These are phyloP conservation scores for Brachypodius melanocephalos DNA, from an alignment of 2,113 vertebrate genomes.

Conservation along the genomic window DNA sequence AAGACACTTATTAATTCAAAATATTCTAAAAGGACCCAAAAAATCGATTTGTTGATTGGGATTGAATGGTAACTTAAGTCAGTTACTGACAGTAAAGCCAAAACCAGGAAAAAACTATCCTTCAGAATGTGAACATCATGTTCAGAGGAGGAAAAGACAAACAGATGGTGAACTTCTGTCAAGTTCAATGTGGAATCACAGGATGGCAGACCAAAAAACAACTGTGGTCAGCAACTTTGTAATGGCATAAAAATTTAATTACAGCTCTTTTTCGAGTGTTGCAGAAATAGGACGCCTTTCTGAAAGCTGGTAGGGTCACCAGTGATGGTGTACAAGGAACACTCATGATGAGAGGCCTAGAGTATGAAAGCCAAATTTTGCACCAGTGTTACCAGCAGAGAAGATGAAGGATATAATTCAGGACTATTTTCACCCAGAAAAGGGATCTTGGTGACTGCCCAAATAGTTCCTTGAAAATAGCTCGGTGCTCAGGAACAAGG, in stretches of 20 bases:
- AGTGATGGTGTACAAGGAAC: not conserved
- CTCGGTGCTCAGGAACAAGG: not conserved
- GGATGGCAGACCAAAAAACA: not conserved
- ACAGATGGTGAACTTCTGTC: not conserved
- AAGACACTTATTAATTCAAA: not conserved
- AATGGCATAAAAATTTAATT: conserved; percentile 6
- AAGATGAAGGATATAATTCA: not conserved
- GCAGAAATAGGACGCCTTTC: not conserved
- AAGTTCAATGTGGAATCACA: not conserved
- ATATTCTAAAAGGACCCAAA: not conserved
- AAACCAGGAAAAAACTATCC: not conserved
- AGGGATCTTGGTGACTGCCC: not conserved
- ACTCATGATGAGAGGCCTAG: not conserved
- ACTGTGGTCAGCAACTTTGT: not conserved
- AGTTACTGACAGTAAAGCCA: not conserved
- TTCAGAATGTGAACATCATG: not conserved
- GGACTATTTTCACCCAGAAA: not conserved
- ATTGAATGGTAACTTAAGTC: not conserved
- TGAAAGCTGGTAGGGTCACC: not conserved
- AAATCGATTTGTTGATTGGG: not conserved
- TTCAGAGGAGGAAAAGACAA: not conserved
- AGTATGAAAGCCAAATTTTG: not conserved
- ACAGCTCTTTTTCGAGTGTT: not conserved
- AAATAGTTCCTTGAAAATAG: not conserved
- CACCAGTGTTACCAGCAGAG: not conserved